Conservation (phyloP, 2,888 invertebrate genomes). For the Drosophila infuscata region DNA sequence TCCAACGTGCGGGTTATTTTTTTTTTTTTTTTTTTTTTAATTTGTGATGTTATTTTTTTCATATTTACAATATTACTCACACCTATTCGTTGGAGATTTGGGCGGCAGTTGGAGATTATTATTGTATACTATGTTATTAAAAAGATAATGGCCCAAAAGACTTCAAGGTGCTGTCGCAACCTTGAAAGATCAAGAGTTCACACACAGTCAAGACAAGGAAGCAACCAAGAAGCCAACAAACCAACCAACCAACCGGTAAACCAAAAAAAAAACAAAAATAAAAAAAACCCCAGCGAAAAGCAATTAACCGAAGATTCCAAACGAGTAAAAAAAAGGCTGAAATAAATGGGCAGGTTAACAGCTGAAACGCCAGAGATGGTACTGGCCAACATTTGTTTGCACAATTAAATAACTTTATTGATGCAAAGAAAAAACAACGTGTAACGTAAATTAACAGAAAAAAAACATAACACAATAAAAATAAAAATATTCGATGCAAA, state of each 20-base stretch:
- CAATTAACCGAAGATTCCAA: conserved; percentile 63
- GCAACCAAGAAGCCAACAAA: conserved; percentile 26
- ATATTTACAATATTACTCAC: conserved; percentile 24
- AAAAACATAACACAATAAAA: conserved; percentile 26
- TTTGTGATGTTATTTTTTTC: conserved; percentile 55
- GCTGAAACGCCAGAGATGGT: conserved; percentile 32
- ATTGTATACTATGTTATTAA: conserved; percentile 63
- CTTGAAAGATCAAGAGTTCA: conserved; percentile 76
- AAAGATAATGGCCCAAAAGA: conserved; percentile 65
- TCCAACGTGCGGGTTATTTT: conserved; percentile 57
- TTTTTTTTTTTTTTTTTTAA: conserved; percentile 21
- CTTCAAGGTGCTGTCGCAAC: conserved; percentile 54
- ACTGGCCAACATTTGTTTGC: conserved; percentile 67
- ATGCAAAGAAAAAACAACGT: conserved; percentile 1
- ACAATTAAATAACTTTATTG: conserved; percentile 64
- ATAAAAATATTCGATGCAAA: conserved; percentile 47
- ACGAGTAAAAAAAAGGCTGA: conserved; percentile 4
- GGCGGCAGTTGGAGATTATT: conserved; percentile 35
- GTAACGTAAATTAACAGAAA: conserved; percentile 14
- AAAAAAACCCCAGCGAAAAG: conserved; percentile 59
- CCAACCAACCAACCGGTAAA: conserved; percentile 34
- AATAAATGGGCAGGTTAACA: conserved; percentile 34
- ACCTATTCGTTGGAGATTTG: conserved; percentile 15
- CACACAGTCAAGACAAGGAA: conserved; percentile 50
- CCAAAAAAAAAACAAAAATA: conserved; percentile 19